phyloP scores from a whole-genome alignment of 1,140 invertebrate species.

The Rhyzopertha dominica region DNA sequence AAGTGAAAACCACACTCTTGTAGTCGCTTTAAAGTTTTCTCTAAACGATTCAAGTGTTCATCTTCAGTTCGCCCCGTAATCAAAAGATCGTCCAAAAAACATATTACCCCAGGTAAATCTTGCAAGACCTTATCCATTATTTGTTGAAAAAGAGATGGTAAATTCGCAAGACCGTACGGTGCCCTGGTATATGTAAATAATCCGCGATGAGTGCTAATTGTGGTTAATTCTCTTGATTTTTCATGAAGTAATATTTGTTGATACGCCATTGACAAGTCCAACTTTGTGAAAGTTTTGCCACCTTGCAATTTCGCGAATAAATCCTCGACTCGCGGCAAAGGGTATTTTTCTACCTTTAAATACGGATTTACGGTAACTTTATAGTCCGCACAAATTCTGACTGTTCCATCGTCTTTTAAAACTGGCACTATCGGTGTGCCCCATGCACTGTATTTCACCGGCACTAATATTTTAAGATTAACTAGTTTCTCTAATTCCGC shows the following conservation, averaged over 20 bases:
- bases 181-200: too few relatives aligned
- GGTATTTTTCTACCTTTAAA: slow-evolving; percentile 26
- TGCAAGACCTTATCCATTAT: slow-evolving; percentile 31
- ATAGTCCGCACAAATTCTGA: slow-evolving; percentile 43
- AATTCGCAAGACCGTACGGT: too few relatives aligned
- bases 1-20: slow-evolving; percentile 33
- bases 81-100: too few relatives aligned
- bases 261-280: slow-evolving; percentile 20
- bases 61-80: too few relatives aligned
- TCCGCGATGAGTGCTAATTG: slow-evolving; percentile 22
- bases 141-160: slow-evolving; percentile 21
- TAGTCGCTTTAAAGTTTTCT: slow-evolving; percentile 13
- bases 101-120: too few relatives aligned
- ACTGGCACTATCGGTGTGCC: slow-evolving; percentile 43
- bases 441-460: slow-evolving; percentile 29
- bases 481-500: slow-evolving; percentile 5
- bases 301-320: slow-evolving; percentile 36
- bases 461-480: background rate
- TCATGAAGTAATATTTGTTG: slow-evolving; percentile 18
- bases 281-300: slow-evolving; percentile 18
- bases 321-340: slow-evolving; percentile 40
- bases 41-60: too few relatives aligned
- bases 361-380: slow-evolving; percentile 39
- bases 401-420: slow-evolving; percentile 36
- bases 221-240: slow-evolving; percentile 9